Percentiles rank a stretch among this genome's conserved stretches.
phyloP scores from a whole-genome alignment of 2,113 vertebrate genomes.

The Caranx ignobilis region DNA sequence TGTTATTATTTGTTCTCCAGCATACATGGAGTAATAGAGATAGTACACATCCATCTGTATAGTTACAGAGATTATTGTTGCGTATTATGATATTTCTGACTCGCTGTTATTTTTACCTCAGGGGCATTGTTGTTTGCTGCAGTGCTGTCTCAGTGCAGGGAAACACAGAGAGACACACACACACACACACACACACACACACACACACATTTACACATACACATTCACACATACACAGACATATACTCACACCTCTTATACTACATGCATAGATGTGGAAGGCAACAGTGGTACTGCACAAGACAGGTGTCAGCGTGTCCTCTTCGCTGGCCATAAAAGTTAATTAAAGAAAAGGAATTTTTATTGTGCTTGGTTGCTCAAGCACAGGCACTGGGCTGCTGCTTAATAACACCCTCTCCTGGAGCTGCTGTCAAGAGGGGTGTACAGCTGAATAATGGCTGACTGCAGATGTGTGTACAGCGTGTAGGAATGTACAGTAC shows the following conservation, averaged over 20 bases:
- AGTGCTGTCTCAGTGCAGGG: conserved; percentile 6
- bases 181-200: conserved; percentile 10
- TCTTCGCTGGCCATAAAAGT: conserved; percentile 80
- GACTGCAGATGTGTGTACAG: conserved; percentile 41
- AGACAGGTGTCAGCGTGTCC: conserved; percentile 80
- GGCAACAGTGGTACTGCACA: conserved; percentile 54
- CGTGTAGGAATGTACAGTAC: conserved; percentile 29
- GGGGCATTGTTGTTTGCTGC: conserved; percentile 24
- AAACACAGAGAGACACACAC: conserved; percentile 1
- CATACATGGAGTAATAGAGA: conserved; percentile 4
- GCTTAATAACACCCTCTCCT: conserved; percentile 72
- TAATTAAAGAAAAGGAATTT: conserved; percentile 83
- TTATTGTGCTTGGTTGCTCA: conserved; percentile 75
- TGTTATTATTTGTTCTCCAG: conserved; percentile 28
- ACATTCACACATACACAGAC: background rate
- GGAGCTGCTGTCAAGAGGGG: conserved; percentile 71
- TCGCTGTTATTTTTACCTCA: conserved; percentile 26
- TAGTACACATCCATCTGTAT: conserved; percentile 11
- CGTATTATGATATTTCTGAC: conserved; percentile 25
- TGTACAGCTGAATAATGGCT: conserved; percentile 64
- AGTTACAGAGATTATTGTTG: conserved; percentile 9
- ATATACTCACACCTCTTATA: conserved; percentile 16
- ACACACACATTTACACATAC: conserved; percentile 14
- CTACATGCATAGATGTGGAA: conserved; percentile 34
- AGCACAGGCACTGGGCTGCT: conserved; percentile 58